Base-by-base conservation (phyloP, 2,888 invertebrate species). In the Cephus runcator region DNA sequence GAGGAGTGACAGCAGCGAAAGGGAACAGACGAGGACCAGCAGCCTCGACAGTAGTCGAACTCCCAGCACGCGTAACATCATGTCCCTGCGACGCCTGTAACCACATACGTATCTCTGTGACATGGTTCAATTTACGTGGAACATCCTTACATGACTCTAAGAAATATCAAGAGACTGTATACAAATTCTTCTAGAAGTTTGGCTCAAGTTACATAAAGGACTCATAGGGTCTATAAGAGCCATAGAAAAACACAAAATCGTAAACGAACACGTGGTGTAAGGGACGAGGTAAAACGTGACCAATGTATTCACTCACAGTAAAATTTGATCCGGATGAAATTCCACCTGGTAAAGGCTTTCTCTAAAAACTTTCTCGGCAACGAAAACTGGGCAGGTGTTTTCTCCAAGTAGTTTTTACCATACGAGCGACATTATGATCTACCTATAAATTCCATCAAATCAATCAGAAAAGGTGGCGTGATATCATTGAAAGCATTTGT, bases 11-110 rank as follows among this genome's bases (percentile, higher is more conserved):
- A 93, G 89, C 83, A 93, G 90, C 83, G 93, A 93, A 80, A 93
- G 90, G 77, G 93, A 93, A 83, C 93, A 93, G 75, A 93, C 93
- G 84, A 93, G 92, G 82, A 93, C 92, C 84, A 93, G 92, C 82
- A 93, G 92, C 87, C 93, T 92, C 85, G 93, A 93, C 87, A 93
- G 92, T 86, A 93, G 90, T 86, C 93, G 91, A 91, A 93, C 93
- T 85, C 93, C 93, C 88, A 93, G 90, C 86, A 93, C 90, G 86
- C 92, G 92, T 87, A 93, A 92, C 93, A 93, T 93, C 87, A 91
- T 91, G 89, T 88, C 85, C 85, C 87, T 85, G 83, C 89, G 86
- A 84, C 86, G 87, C 85, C 88, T 89, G 88, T 81, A 89, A 87
- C 84, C 83, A 84, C 80, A 84, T 83, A 23, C 23, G 9, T 23